Conservation (phyloP, 2,888 invertebrate species). For the Meloe dianella region DNA sequence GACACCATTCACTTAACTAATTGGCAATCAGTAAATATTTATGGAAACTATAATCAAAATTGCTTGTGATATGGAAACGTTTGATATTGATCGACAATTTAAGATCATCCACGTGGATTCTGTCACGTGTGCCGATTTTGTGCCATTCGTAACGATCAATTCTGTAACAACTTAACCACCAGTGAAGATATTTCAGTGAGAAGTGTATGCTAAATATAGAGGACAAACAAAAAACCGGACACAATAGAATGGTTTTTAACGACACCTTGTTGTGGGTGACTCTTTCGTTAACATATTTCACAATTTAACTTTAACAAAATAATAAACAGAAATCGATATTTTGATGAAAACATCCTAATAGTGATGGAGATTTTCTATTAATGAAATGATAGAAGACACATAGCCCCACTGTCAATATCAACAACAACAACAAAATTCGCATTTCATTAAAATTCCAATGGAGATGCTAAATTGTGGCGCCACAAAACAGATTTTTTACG, state of each 20-base stretch:
- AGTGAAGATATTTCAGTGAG: not conserved
- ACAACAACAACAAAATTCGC: too few species aligned
- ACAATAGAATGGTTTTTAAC: slow-evolving; percentile 19
- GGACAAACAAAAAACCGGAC: slow-evolving; percentile 5
- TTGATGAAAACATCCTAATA: not conserved
- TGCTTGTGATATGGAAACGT: slow-evolving; percentile 16
- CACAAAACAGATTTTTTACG: not conserved
- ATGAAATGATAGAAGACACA: slow-evolving; percentile 20
- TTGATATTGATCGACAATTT: slow-evolving; percentile 36
- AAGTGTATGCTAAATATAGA: slow-evolving; percentile 22
- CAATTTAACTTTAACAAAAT: slow-evolving; percentile 5
- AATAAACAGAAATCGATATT: slow-evolving; percentile 16
- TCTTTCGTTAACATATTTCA: slow-evolving; percentile 1
- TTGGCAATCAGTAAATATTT: not conserved
- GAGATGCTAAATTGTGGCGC: slow-evolving; percentile 18
- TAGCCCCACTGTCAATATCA: too few species aligned
- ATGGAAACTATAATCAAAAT: not conserved
- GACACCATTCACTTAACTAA: too few species aligned
- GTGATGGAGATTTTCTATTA: not conserved
- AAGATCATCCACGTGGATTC: slow-evolving; percentile 37
- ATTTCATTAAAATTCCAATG: not conserved
- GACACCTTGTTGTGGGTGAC: slow-evolving; percentile 17
- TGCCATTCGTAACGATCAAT: slow-evolving; percentile 6
- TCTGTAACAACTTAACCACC: not conserved
- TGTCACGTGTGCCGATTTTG: slow-evolving; percentile 30